Conservation (phyloP, 2,888 invertebrate genomes). For the Laspeyria flexula region DNA sequence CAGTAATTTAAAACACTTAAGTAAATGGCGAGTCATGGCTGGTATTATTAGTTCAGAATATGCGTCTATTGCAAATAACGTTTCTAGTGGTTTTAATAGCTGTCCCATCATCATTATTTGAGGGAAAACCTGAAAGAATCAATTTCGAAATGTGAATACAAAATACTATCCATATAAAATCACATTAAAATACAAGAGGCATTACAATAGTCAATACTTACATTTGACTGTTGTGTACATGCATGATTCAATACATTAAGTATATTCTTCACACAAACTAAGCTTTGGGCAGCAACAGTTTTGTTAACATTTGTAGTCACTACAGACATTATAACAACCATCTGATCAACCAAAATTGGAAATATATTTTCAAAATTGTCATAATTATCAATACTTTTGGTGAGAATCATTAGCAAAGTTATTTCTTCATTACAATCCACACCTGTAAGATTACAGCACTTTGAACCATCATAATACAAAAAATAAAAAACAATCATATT, state of each 20-base stretch:
- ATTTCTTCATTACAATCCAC: conserved; percentile 38
- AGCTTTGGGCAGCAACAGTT: conserved; percentile 37
- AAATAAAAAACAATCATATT: background rate
- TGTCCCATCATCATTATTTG: conserved; percentile 32
- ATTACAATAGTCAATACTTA: conserved; percentile 35
- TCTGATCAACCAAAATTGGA: conserved; percentile 49
- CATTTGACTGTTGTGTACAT: conserved; percentile 33
- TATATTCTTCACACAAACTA: conserved; percentile 51
- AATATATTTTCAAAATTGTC: conserved; percentile 42
- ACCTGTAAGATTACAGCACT: conserved; percentile 30
- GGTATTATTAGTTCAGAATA: conserved; percentile 44
- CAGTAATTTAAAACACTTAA: conserved; percentile 21
- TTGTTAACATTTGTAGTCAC: conserved; percentile 31
- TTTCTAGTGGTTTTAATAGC: conserved; percentile 47
- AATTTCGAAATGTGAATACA: background rate
- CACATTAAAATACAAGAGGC: background rate
- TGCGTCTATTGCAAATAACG: conserved; percentile 41
- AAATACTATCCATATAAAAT: background rate
- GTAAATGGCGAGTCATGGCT: conserved; percentile 48
- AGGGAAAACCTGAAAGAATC: conserved; percentile 44
- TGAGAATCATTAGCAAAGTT: conserved; percentile 42
- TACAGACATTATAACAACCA: conserved; percentile 47
- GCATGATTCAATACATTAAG: conserved; percentile 44
- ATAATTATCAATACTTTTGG: conserved; percentile 43
- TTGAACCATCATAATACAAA: background rate